Percentiles rank a stretch among this genome's conserved stretches.
Conservation (phyloP, 2,888 invertebrate genomes). For the Tigriopus californicus region DNA sequence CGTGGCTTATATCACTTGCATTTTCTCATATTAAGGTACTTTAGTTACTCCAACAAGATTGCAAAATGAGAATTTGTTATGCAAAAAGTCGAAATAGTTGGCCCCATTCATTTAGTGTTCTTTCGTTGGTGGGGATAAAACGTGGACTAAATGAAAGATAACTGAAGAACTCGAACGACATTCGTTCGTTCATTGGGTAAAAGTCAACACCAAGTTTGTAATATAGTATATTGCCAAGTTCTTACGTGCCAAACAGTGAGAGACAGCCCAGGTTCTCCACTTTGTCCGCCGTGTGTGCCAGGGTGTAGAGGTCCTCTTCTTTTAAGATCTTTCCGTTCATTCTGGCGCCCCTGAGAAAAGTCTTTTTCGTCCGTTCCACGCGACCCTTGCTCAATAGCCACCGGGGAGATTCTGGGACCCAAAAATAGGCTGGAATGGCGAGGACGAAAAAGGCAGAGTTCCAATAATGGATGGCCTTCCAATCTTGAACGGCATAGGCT, state of each 20-base stretch:
- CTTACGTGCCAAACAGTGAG: not conserved
- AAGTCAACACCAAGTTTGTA: not conserved
- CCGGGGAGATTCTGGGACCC: constrained; percentile 1
- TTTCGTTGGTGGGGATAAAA: too few species aligned
- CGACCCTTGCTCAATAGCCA: not conserved
- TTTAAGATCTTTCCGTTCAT: not conserved
- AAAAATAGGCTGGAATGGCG: not conserved
- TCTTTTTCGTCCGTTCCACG: not conserved
- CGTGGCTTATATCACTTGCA: too few species aligned
- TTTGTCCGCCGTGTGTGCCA: not conserved
- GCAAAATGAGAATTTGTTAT: too few species aligned
- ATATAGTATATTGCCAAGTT: not conserved
- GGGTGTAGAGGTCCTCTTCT: not conserved
- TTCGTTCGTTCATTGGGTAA: too few species aligned
- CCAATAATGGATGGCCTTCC: not conserved
- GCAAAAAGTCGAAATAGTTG: too few species aligned
- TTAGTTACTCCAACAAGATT: not conserved
- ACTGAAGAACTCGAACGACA: too few species aligned
- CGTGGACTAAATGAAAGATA: too few species aligned
- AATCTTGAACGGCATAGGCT: not conserved
- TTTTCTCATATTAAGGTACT: not conserved
- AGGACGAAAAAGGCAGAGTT: not conserved
- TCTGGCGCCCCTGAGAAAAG: not conserved
- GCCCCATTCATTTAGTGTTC: too few species aligned
- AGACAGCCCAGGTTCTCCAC: not conserved